Percentiles rank a stretch among this genome's conserved stretches.
These are phyloP conservation scores for Antheraea mylitta DNA, from an alignment of 1,140 invertebrate species.

Conservation along the genomic window DNA sequence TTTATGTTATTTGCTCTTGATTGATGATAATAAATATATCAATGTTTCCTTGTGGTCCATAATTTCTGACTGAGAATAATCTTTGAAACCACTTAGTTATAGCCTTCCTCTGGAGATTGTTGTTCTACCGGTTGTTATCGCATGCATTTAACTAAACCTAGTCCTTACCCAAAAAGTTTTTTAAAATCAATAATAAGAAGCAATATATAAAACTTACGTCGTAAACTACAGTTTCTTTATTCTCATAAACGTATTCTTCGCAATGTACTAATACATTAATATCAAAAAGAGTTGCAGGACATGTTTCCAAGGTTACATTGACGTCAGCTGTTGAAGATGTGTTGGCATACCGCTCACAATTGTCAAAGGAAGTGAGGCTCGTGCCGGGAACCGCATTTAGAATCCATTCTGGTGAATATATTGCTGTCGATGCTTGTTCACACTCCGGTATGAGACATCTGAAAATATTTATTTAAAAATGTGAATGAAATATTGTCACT, in stretches of 20 bases:
- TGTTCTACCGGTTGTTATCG: too few relatives aligned
- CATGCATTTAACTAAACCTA: not conserved
- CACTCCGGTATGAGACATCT: slow-evolving; percentile 24
- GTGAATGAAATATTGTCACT: too few relatives aligned
- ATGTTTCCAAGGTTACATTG: slow-evolving; percentile 1
- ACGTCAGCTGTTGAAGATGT: not conserved
- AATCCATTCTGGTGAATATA: slow-evolving; percentile 12
- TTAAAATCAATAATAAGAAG: too few relatives aligned
- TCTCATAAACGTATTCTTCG: slow-evolving; percentile 33
- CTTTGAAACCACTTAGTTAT: too few relatives aligned
- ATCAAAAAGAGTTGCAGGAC: slow-evolving; percentile 53
- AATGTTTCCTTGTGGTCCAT: too few relatives aligned
- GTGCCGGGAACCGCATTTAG: slow-evolving; percentile 18
- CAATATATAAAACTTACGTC: slow-evolving; percentile 39
- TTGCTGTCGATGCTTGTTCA: slow-evolving; percentile 4
- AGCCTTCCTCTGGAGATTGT: too few relatives aligned
- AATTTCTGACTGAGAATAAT: too few relatives aligned
- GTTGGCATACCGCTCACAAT: slow-evolving; percentile 23
- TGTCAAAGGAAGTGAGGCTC: slow-evolving; percentile 8
- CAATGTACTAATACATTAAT: slow-evolving; percentile 17
- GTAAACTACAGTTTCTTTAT: slow-evolving; percentile 46
- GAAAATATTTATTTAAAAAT: not conserved
- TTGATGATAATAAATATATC: too few relatives aligned
- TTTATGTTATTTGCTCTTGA: not conserved
- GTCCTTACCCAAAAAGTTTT: too few relatives aligned